Conservation (phyloP, 2,113 vertebrate genomes). For the Scytalopus superciliaris region DNA sequence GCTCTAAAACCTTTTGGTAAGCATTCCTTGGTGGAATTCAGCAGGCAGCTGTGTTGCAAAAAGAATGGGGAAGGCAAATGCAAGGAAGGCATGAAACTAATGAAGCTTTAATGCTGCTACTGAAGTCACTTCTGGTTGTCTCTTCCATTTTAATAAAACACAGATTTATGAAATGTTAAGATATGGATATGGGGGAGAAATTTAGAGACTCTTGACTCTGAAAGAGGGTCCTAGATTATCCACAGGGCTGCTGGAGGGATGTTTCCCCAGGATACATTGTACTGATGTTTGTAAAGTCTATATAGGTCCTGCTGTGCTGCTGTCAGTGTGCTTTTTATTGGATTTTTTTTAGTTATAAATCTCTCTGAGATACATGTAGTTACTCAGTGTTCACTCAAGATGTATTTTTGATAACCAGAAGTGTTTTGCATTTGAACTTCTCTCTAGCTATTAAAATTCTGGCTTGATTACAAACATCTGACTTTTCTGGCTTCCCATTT, state of each 20-base stretch:
- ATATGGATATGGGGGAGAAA: background rate
- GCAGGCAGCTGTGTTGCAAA: background rate
- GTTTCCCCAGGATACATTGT: background rate
- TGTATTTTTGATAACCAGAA: background rate
- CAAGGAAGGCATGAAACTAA: background rate
- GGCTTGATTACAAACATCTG: background rate
- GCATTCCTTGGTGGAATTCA: background rate
- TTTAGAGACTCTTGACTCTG: background rate
- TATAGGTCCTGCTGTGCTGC: background rate
- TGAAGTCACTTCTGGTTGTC: background rate
- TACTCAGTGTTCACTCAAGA: background rate
- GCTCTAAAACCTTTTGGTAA: background rate
- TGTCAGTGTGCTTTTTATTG: background rate
- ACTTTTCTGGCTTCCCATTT: background rate
- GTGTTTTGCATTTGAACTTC: background rate
- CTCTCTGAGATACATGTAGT: background rate
- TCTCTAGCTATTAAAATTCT: background rate
- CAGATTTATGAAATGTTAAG: background rate
- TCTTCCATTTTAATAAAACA: background rate
- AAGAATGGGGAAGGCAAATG: background rate
- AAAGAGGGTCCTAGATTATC: background rate
- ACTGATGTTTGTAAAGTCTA: background rate
- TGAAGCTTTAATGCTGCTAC: background rate
- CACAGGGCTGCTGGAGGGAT: background rate
- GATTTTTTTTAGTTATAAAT: background rate